Conservation (phyloP, 2,888 invertebrate genomes). For the Orthonevra nobilis region DNA sequence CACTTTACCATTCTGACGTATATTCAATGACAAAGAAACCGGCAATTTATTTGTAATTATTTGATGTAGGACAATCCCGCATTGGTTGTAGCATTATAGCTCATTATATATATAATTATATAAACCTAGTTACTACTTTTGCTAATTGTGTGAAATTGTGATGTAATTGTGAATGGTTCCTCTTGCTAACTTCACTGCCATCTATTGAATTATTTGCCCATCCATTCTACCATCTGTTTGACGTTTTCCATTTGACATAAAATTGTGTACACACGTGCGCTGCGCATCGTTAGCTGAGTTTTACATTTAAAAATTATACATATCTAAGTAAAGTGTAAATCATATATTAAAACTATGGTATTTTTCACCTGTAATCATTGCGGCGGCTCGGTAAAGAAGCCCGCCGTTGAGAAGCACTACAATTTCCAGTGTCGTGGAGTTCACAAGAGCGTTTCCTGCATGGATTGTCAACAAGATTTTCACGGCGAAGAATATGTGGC, state of each 20-base stretch:
- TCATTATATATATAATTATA: too few relatives aligned
- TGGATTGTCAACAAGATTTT: constrained; percentile 95
- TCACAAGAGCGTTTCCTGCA: constrained; percentile 89
- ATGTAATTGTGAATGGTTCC: too few relatives aligned
- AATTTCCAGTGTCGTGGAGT: constrained; percentile 84
- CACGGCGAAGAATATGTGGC: constrained; percentile 88
- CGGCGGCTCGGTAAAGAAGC: constrained; percentile 94
- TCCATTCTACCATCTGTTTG: background rate
- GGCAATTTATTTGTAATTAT: too few relatives aligned
- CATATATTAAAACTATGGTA: constrained; percentile 83
- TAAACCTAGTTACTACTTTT: too few relatives aligned
- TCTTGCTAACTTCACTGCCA: too few relatives aligned
- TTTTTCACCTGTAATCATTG: constrained; percentile 96
- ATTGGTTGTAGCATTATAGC: too few relatives aligned
- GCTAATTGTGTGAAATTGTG: too few relatives aligned
- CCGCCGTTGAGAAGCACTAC: constrained; percentile 94
- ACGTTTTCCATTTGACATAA: background rate
- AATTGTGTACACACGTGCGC: constrained; percentile 55
- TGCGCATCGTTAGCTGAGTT: constrained; percentile 29
- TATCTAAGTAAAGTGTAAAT: constrained; percentile 8
- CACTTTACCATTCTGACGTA: too few relatives aligned
- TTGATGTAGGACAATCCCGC: too few relatives aligned
- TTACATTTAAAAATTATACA: constrained; percentile 8
- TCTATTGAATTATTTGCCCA: background rate
- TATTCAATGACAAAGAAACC: too few relatives aligned